These are phyloP conservation scores for Cryptotis parvus DNA, from an alignment of 2,113 vertebrate genomes.

Conservation along the genomic window DNA sequence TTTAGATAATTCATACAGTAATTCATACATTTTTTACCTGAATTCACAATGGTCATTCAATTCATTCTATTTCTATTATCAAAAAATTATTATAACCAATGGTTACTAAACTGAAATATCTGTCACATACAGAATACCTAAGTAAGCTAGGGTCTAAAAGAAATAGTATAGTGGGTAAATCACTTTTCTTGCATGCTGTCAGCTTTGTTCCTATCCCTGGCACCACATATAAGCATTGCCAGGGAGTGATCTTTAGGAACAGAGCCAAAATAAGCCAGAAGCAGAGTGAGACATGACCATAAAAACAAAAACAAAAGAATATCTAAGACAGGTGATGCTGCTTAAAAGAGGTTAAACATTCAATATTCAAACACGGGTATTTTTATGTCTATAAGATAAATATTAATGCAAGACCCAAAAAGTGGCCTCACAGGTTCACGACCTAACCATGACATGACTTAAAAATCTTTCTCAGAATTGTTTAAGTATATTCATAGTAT, in stretches of 20 bases:
- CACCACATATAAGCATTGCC: too few species aligned
- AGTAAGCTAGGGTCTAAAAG: too few species aligned
- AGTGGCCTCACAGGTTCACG: background rate
- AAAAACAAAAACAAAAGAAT: too few species aligned
- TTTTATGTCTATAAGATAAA: slow-evolving; percentile 31
- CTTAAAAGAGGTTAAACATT: background rate
- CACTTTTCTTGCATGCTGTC: too few species aligned
- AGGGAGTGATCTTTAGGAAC: too few species aligned
- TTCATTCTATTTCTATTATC: background rate
- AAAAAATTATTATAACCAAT: background rate
- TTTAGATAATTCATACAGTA: slow-evolving; percentile 22
- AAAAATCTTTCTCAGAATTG: slow-evolving; percentile 5
- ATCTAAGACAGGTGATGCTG: background rate
- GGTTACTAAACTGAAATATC: too few species aligned
- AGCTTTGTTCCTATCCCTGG: too few species aligned
- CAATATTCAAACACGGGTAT: background rate
- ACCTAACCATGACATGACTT: background rate
- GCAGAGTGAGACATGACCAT: too few species aligned
- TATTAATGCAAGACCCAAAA: background rate
- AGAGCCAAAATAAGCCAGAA: too few species aligned
- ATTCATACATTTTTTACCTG: background rate
- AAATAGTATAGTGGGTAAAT: too few species aligned
- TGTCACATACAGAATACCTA: too few species aligned
- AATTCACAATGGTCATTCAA: slow-evolving; percentile 6
- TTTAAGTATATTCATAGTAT: background rate